phyloP scores from a whole-genome alignment of 2,888 invertebrate genomes.

The Harpalus rufipes region DNA sequence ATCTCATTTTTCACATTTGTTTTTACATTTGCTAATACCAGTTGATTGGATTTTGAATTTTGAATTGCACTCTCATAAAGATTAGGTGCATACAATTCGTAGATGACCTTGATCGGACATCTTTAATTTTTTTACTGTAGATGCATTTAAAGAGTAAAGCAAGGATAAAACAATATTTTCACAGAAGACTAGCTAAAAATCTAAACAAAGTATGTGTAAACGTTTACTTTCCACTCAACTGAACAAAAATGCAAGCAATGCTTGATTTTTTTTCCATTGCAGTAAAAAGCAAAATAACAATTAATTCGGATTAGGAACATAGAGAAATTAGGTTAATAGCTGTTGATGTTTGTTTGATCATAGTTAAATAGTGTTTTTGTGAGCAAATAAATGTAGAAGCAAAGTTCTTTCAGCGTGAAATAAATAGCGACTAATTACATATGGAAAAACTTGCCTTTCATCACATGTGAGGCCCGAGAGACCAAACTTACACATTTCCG shows the following conservation, averaged over 20 bases:
- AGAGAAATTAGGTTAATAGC: constrained; percentile 42
- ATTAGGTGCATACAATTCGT: too few species aligned
- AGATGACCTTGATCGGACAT: too few species aligned
- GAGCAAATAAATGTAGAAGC: constrained; percentile 26
- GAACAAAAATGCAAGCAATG: constrained; percentile 4
- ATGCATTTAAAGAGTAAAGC: too few species aligned
- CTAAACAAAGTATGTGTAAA: too few species aligned
- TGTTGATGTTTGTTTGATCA: constrained; percentile 46
- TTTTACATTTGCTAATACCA: too few species aligned
- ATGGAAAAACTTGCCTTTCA: constrained; percentile 7
- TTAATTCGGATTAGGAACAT: neutral
- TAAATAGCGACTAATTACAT: constrained; percentile 30
- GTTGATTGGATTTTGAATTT: too few species aligned
- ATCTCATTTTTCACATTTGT: too few species aligned
- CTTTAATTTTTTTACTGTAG: too few species aligned
- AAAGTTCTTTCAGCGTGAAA: constrained; percentile 8
- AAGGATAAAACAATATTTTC: too few species aligned
- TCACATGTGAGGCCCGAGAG: neutral
- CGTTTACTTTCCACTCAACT: neutral
- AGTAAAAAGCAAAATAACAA: neutral
- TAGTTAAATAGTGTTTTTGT: constrained; percentile 43
- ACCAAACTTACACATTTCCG: neutral
- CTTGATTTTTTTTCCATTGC: neutral
- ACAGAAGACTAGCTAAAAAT: too few species aligned
- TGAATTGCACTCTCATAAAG: too few species aligned